Evolutionary conservation across 2,888 invertebrate species (phyloP).

Genomic region (Rhagonycha lutea): DNA sequence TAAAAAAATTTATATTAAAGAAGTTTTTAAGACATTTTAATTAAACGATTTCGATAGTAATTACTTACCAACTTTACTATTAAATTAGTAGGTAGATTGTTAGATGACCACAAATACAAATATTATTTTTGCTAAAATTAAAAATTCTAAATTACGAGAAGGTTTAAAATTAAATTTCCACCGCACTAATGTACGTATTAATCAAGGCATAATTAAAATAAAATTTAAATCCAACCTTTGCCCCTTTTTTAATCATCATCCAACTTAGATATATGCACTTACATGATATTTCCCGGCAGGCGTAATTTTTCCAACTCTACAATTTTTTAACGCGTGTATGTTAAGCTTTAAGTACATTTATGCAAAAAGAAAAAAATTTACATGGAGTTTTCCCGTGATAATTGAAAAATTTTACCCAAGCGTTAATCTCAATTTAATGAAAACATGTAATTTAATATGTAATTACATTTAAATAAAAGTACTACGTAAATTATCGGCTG

Average conservation of each 20-base stretch:
- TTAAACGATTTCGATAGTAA: slow-evolving; percentile 23
- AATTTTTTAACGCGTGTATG: slow-evolving; percentile 13
- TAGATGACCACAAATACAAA: too few species aligned
- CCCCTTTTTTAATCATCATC: not conserved
- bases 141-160: not conserved
- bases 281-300: slow-evolving; percentile 1
- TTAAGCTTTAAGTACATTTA: slow-evolving; percentile 8
- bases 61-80: slow-evolving; percentile 5
- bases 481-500: not conserved
- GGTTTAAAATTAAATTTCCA: not conserved
- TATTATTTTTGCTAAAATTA: not conserved
- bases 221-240: not conserved
- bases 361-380: slow-evolving; percentile 10
- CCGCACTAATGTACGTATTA: not conserved
- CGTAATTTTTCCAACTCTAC: not conserved
- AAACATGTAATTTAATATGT: not conserved
- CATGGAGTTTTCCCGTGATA: slow-evolving; percentile 1
- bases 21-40: slow-evolving; percentile 24
- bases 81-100: too few species aligned
- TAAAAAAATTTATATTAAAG: slow-evolving; percentile 23
- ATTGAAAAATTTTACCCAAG: slow-evolving; percentile 9
- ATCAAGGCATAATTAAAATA: not conserved
- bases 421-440: not conserved
- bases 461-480: not conserved
- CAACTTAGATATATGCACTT: not conserved